phyloP scores from a whole-genome alignment of 2,888 invertebrate species.

The Morpho achilles region DNA sequence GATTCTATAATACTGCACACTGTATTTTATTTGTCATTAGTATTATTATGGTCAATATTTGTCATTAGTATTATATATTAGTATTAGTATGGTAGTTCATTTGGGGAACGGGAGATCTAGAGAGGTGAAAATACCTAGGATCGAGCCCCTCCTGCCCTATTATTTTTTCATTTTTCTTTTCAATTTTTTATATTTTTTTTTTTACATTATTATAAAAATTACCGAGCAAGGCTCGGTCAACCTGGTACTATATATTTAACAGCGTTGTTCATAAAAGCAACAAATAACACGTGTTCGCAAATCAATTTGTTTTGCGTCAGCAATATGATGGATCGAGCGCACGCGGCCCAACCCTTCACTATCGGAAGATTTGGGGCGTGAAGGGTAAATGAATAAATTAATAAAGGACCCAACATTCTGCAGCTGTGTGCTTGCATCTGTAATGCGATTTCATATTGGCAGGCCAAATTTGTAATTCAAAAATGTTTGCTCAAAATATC shows the following conservation, averaged over 20 bases:
- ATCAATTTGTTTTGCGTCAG: constrained; percentile 67
- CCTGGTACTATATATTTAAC: neutral
- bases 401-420: constrained; percentile 54
- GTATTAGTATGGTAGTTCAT: too few species aligned
- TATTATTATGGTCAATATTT: too few species aligned
- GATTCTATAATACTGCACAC: too few species aligned
- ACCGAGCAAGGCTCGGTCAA: too few species aligned
- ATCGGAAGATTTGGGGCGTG: constrained; percentile 65
- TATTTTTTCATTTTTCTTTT: too few species aligned
- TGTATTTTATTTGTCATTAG: too few species aligned
- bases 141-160: too few species aligned
- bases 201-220: too few species aligned
- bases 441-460: constrained; percentile 34
- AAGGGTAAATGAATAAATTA: constrained; percentile 75
- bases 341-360: constrained; percentile 51
- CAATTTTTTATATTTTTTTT: too few species aligned
- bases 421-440: constrained; percentile 62
- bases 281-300: constrained; percentile 35
- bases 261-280: neutral
- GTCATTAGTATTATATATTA: too few species aligned
- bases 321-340: constrained; percentile 61
- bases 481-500: constrained; percentile 29
- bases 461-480: constrained; percentile 24
- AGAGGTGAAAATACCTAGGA: too few species aligned
- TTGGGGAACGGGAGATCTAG: too few species aligned